Base-by-base conservation (phyloP, 1,140 invertebrate species). In the Vanessa atalanta region DNA sequence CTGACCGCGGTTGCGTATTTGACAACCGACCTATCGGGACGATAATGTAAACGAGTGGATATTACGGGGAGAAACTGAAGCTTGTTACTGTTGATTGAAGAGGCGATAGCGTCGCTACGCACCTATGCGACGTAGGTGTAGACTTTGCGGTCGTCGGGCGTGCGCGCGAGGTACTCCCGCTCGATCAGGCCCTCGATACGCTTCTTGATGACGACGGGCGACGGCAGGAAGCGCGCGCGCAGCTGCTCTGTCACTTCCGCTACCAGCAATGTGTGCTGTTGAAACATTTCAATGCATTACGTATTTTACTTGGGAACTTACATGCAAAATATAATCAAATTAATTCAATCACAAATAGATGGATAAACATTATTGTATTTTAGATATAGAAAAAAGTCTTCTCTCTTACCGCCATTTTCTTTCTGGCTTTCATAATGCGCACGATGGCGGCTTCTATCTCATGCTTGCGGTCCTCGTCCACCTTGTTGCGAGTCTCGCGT, bases 381-480 rank as follows among this genome's bases (percentile, higher is more conserved):
- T 1, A 8, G 37, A 9, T 43, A n/a, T n/a, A n/a, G n/a, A n/a
- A n/a, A 43, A 43, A 43, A 60, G 16, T 20, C 14, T 31, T 20
- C 13, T 11, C 67, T 94, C 94, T 89, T 93, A 97, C 96, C 88
- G 96, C 93, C 95, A 99, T 96, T 85, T 96, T 96, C 94, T 99
- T 99, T 70, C 99, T 95, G 31, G 98, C 97, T 94, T 99, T 99
- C 99, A 99, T 99, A 84, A 99, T 99, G 84, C 99, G 95, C 63
- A 99, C 99, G 87, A 99, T 99, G 53, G 99, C 99, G 53, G 99
- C 99, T 94, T 99, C 99, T 77, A 99, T 99, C 94, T 99, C 99
- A 92, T 99, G 98, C 93, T 99, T 99, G 75, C 99, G 95, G 93
- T 99, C 99, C 93, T 99, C 99, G 88, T 99, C 99, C 14, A 99